Percentiles rank a stretch among this genome's conserved stretches.
Evolutionary conservation across 1,140 invertebrate species (phyloP).

Genomic region (Mesaphorura yosii): DNA sequence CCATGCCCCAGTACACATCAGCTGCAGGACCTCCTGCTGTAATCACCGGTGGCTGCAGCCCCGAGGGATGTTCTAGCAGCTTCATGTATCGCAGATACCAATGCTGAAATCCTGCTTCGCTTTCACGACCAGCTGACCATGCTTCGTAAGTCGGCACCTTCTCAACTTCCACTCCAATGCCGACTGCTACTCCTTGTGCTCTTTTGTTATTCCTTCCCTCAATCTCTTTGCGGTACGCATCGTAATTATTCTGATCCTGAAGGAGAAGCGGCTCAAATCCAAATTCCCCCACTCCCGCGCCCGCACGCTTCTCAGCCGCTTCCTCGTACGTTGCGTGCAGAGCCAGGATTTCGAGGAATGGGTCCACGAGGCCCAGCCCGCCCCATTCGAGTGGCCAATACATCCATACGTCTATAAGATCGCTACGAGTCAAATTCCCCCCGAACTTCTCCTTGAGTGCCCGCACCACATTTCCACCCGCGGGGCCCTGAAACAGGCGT

Average conservation of each 20-base stretch:
- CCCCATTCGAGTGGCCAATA: conserved; percentile 19
- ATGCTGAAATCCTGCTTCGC: no score
- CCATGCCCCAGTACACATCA: no score
- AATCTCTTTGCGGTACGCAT: neutral
- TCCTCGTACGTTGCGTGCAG: conserved; percentile 4
- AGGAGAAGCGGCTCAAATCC: neutral
- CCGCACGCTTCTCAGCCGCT: no score
- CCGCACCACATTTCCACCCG: no score
- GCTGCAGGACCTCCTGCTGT: no score
- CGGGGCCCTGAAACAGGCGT: conserved; percentile 5
- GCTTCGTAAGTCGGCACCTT: neutral
- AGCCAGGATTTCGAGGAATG: conserved; percentile 15
- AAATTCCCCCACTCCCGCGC: no score
- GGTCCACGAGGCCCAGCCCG: conserved; percentile 12
- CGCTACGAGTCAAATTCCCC: neutral
- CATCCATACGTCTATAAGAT: conserved; percentile 16
- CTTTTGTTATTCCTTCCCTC: neutral
- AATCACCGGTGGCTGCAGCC: no score
- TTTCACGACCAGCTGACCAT: neutral
- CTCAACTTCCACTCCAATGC: neutral
- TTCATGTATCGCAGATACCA: no score
- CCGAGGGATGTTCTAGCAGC: no score
- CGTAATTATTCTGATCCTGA: no score
- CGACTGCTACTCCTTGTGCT: neutral
- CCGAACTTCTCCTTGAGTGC: conserved; percentile 7